These are phyloP conservation scores for Erebia palarica DNA, from an alignment of 2,888 invertebrate genomes.

Conservation along the genomic window DNA sequence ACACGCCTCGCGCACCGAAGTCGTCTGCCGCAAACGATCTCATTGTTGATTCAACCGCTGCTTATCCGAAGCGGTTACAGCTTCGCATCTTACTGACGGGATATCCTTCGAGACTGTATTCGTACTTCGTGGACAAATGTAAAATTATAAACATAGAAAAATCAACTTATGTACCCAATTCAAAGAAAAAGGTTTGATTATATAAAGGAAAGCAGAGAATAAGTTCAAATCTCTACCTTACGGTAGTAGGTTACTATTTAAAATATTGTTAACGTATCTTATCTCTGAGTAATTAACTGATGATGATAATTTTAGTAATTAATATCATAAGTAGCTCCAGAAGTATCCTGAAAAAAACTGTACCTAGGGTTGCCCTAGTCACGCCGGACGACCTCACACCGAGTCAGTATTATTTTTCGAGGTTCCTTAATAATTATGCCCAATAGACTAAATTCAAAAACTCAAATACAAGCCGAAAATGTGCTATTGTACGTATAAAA, in stretches of 20 bases:
- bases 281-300: too few relatives aligned
- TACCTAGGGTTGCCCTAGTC: too few relatives aligned
- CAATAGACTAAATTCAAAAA: neutral
- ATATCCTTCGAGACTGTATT: slow-evolving; percentile 10
- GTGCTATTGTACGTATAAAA: neutral
- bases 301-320: too few relatives aligned
- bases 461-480: neutral
- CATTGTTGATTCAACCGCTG: slow-evolving; percentile 63
- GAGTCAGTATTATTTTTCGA: too few relatives aligned
- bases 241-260: too few relatives aligned
- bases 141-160: neutral
- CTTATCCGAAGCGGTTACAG: slow-evolving; percentile 36
- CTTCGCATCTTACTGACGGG: slow-evolving; percentile 28
- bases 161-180: neutral
- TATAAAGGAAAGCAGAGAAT: too few relatives aligned
- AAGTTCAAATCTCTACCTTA: too few relatives aligned
- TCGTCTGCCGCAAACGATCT: slow-evolving; percentile 51
- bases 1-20: slow-evolving; percentile 74
- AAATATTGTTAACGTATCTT: too few relatives aligned
- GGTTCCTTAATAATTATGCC: too few relatives aligned
- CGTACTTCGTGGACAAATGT: neutral
- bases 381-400: too few relatives aligned
- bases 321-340: too few relatives aligned
- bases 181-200: neutral
- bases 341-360: too few relatives aligned